Evolutionary conservation across 2,888 invertebrate species (phyloP).

Genomic region (Agrochola litura): DNA sequence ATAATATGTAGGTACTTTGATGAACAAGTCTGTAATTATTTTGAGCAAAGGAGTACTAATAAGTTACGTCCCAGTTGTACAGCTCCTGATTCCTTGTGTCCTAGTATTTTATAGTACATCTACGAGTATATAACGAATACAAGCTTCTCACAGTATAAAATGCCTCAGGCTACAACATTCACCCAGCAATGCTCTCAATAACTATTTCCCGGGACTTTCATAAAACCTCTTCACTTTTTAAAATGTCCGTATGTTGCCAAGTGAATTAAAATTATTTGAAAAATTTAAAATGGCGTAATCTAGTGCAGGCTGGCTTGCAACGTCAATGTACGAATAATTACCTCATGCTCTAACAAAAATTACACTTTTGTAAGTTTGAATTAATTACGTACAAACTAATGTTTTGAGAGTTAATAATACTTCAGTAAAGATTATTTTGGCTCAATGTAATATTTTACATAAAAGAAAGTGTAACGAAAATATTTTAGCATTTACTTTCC

Average conservation of each 20-base stretch:
- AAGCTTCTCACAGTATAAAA: slow-evolving; percentile 29
- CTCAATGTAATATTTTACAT: slow-evolving; percentile 14
- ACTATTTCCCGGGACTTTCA: slow-evolving; percentile 20
- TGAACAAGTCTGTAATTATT: neutral
- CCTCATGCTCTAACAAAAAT: slow-evolving; percentile 52
- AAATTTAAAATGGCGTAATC: slow-evolving; percentile 51
- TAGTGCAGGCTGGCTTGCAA: slow-evolving; percentile 40
- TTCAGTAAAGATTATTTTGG: slow-evolving; percentile 16
- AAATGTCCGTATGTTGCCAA: slow-evolving; percentile 25
- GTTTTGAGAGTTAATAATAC: slow-evolving; percentile 17
- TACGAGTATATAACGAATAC: neutral
- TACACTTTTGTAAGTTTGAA: slow-evolving; percentile 28
- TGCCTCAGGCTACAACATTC: slow-evolving; percentile 32
- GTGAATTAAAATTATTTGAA: slow-evolving; percentile 43
- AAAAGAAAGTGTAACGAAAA: slow-evolving; percentile 16
- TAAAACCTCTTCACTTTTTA: slow-evolving; percentile 20
- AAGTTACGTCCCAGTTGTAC: neutral
- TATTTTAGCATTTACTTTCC: slow-evolving; percentile 19
- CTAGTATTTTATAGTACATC: neutral
- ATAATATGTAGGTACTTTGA: neutral
- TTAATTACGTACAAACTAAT: slow-evolving; percentile 47
- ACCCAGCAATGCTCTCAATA: slow-evolving; percentile 21
- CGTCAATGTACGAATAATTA: slow-evolving; percentile 59
- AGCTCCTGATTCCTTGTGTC: neutral
- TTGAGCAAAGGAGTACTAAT: neutral